Conservation (phyloP, 1,140 invertebrate species). For the Periplaneta americana region DNA sequence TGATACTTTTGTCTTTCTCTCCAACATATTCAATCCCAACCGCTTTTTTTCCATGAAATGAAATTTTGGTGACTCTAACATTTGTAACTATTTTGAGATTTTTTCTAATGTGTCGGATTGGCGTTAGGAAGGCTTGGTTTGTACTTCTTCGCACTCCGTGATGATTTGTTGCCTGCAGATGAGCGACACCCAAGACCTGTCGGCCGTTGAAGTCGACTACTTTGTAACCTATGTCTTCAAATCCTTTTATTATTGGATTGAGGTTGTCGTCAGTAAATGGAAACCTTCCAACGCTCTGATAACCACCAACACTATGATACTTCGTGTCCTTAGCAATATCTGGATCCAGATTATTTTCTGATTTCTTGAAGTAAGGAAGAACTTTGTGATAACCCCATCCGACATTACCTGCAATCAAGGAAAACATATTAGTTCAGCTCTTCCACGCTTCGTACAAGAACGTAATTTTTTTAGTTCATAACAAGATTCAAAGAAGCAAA, state of each 20-base stretch:
- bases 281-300: slow-evolving; percentile 41
- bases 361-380: slow-evolving; percentile 59
- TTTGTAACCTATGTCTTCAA: slow-evolving; percentile 41
- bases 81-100: slow-evolving; percentile 67
- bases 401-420: slow-evolving; percentile 44
- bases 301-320: slow-evolving; percentile 27
- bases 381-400: slow-evolving; percentile 68
- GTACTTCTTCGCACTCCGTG: slow-evolving; percentile 57
- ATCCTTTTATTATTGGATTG: slow-evolving; percentile 53
- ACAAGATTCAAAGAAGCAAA: no score
- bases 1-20: slow-evolving; percentile 37
- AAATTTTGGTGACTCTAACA: slow-evolving; percentile 58
- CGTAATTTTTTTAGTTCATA: no score
- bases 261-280: slow-evolving; percentile 41
- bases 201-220: slow-evolving; percentile 50
- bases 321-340: slow-evolving; percentile 33
- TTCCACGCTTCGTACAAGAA: no score
- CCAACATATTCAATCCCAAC: slow-evolving; percentile 60
- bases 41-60: slow-evolving; percentile 56
- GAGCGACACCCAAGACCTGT: slow-evolving; percentile 52
- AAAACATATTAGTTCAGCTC: no score
- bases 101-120: slow-evolving; percentile 40
- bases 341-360: slow-evolving; percentile 47
- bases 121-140: slow-evolving; percentile 51
- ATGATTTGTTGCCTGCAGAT: slow-evolving; percentile 59